These are phyloP conservation scores for Oceanodroma leucorhoa DNA, from an alignment of 2,797 vertebrate genomes.

Conservation along the genomic window DNA sequence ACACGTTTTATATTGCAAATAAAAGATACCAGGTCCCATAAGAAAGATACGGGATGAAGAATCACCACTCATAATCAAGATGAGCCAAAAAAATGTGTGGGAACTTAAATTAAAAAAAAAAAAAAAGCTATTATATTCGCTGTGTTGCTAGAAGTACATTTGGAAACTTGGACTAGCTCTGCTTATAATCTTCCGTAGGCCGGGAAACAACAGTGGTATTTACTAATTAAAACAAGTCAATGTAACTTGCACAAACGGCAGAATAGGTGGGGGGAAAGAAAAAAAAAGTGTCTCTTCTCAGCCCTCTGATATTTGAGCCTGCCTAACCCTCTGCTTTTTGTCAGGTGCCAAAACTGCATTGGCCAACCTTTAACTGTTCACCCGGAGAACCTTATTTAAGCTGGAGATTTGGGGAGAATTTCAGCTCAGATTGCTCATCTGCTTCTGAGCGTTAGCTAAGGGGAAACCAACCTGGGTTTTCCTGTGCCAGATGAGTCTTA, in stretches of 20 bases:
- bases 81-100: background rate
- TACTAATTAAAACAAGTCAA: slow-evolving; percentile 50
- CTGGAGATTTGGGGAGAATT: background rate
- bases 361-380: slow-evolving; percentile 4
- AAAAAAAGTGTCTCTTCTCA: background rate
- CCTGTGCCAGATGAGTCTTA: background rate
- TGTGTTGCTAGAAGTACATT: background rate
- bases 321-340: slow-evolving; percentile 16
- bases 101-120: background rate
- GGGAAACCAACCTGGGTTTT: background rate
- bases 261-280: background rate
- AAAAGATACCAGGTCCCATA: background rate
- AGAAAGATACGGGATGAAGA: background rate
- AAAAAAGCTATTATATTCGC: background rate
- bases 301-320: background rate
- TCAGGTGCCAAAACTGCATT: background rate
- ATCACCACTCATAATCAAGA: background rate
- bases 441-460: background rate
- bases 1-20: background rate
- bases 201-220: slow-evolving; percentile 48
- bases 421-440: slow-evolving; percentile 4
- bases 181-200: slow-evolving; percentile 34
- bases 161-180: slow-evolving; percentile 13
- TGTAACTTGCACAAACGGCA: slow-evolving; percentile 30
- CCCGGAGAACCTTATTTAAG: background rate